phyloP scores from a whole-genome alignment of 2,113 vertebrate species.

The Ciconia stormi region DNA sequence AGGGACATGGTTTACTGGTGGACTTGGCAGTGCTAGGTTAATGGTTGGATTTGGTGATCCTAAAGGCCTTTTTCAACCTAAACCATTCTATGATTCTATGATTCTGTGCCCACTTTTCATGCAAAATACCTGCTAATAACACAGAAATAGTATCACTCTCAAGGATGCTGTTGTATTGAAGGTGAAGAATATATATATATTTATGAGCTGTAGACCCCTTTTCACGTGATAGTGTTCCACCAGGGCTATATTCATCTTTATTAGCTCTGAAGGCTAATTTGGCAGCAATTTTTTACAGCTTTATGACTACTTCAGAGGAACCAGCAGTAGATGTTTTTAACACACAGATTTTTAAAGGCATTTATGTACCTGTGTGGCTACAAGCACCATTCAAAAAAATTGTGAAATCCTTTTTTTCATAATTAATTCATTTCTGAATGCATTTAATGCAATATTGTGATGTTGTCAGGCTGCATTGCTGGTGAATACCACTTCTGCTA shows the following conservation, averaged over 20 bases:
- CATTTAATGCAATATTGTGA: neutral
- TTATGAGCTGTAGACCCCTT: constrained; percentile 5
- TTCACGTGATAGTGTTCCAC: constrained; percentile 3
- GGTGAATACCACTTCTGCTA: neutral
- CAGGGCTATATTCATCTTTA: constrained; percentile 3
- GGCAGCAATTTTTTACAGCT: constrained; percentile 13
- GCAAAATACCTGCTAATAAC: constrained; percentile 32
- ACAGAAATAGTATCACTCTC: neutral
- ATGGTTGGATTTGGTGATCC: too few relatives aligned
- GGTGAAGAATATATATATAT: neutral
- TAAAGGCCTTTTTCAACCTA: too few relatives aligned
- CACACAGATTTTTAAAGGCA: neutral
- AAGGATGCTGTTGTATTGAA: neutral
- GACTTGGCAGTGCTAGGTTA: too few relatives aligned
- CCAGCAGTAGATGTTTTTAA: neutral
- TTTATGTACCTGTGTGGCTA: neutral
- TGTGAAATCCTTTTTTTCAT: neutral
- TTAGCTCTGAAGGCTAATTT: constrained; percentile 38
- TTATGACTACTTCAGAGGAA: neutral
- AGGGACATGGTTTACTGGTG: too few relatives aligned
- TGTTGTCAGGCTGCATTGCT: neutral
- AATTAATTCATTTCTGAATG: neutral
- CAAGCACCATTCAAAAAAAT: neutral
- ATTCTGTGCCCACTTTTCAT: neutral
- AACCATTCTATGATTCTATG: too few relatives aligned